A percentile compares a stretch with the other conserved stretches of the same genome.
Evolutionary conservation across 1,140 invertebrate species (phyloP).

Genomic region (Trichogramma pretiosum): DNA sequence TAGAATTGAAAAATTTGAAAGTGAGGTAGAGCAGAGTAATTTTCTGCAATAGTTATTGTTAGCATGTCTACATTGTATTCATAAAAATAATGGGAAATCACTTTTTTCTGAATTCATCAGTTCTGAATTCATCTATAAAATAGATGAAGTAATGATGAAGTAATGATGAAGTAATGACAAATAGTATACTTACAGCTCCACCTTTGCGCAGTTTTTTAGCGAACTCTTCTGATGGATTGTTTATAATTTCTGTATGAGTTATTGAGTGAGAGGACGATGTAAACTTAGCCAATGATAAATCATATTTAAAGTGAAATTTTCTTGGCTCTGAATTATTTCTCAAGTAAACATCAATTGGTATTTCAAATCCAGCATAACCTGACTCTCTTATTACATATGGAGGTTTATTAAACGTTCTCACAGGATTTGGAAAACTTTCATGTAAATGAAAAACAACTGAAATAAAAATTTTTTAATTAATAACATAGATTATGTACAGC

Average conservation of each 20-base stretch:
- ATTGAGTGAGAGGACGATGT: constrained; percentile 57
- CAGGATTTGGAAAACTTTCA: constrained; percentile 84
- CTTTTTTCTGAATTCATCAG: too few species aligned
- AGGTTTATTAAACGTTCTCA: constrained; percentile 78
- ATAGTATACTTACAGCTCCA: constrained; percentile 55
- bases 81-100: too few species aligned
- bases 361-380: constrained; percentile 87
- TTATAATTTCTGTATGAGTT: constrained; percentile 70
- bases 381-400: constrained; percentile 87
- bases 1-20: too few species aligned
- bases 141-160: not conserved
- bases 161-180: not conserved
- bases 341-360: constrained; percentile 86
- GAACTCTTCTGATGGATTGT: constrained; percentile 82
- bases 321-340: constrained; percentile 87
- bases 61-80: too few species aligned
- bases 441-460: constrained; percentile 84
- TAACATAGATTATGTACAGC: not conserved
- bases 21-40: too few species aligned
- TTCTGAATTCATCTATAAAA: constrained; percentile 2
- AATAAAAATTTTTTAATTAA: constrained; percentile 15
- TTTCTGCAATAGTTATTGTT: too few species aligned
- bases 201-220: constrained; percentile 76
- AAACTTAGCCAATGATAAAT: constrained; percentile 68
- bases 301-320: constrained; percentile 78